Evolutionary conservation across 1,140 invertebrate species (phyloP).

Genomic region (Formica exsecta): DNA sequence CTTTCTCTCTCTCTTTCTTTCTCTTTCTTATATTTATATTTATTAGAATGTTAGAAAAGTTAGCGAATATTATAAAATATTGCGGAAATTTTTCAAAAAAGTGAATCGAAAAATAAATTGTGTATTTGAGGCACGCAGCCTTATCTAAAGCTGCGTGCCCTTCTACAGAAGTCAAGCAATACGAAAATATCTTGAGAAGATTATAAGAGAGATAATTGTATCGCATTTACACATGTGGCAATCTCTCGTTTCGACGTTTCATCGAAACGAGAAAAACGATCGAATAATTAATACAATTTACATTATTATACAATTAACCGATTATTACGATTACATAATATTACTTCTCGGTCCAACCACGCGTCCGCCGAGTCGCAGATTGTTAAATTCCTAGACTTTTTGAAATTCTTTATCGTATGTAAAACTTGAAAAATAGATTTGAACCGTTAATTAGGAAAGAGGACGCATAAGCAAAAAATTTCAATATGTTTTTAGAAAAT

Average conservation of each 20-base stretch:
- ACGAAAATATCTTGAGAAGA: conserved; percentile 28
- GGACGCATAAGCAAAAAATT: background rate
- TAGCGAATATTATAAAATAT: background rate
- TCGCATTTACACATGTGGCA: conserved; percentile 20
- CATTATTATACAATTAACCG: conserved; percentile 69
- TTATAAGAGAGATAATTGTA: conserved; percentile 37
- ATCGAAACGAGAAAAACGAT: conserved; percentile 66
- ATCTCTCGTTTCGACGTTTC: conserved; percentile 75
- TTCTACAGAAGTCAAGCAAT: conserved; percentile 46
- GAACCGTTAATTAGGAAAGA: background rate
- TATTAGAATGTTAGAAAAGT: background rate
- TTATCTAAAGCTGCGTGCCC: background rate
- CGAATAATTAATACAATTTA: conserved; percentile 82
- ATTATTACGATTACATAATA: conserved; percentile 83
- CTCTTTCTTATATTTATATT: background rate
- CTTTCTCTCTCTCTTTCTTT: too few relatives aligned
- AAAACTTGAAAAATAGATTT: conserved; percentile 1
- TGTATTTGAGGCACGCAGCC: background rate
- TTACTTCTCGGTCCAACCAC: conserved; percentile 83
- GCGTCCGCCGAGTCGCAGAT: conserved; percentile 80
- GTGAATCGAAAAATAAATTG: background rate
- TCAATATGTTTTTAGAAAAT: background rate
- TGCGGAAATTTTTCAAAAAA: background rate
- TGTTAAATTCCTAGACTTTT: conserved; percentile 51
- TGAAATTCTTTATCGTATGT: background rate